phyloP scores from a whole-genome alignment of 2,888 invertebrate species.

The Drosophila colorata region DNA sequence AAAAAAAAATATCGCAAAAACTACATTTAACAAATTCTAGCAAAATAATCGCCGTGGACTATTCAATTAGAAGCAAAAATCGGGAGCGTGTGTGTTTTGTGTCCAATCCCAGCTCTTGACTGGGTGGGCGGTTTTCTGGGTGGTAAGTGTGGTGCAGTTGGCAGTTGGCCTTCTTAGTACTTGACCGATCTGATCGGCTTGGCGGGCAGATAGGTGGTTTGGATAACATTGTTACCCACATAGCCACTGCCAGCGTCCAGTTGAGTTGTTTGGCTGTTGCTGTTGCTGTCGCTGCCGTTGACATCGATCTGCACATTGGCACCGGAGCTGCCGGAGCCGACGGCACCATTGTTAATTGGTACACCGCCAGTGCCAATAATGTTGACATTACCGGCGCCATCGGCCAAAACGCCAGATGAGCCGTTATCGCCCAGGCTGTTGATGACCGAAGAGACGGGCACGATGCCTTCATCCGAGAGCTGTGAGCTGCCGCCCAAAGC shows the following conservation, averaged over 20 bases:
- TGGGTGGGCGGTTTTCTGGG: slow-evolving; percentile 8
- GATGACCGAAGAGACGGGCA: slow-evolving; percentile 82
- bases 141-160: background rate
- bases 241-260: slow-evolving; percentile 9
- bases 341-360: slow-evolving; percentile 28
- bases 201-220: slow-evolving; percentile 71
- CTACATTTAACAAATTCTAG: slow-evolving; percentile 46
- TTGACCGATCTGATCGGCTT: slow-evolving; percentile 58
- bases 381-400: slow-evolving; percentile 51
- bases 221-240: slow-evolving; percentile 44
- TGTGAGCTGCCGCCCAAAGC: slow-evolving; percentile 79
- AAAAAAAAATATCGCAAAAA: slow-evolving; percentile 56
- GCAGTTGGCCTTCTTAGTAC: slow-evolving; percentile 33
- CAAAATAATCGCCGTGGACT: slow-evolving; percentile 35
- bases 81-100: slow-evolving; percentile 10
- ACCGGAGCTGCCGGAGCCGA: background rate
- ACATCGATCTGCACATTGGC: slow-evolving; percentile 8
- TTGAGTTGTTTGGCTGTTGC: slow-evolving; percentile 29
- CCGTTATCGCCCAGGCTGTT: slow-evolving; percentile 74
- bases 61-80: slow-evolving; percentile 41
- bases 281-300: slow-evolving; percentile 46
- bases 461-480: slow-evolving; percentile 75
- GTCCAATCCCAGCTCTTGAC: slow-evolving; percentile 1
- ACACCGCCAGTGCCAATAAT: slow-evolving; percentile 67
- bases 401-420: slow-evolving; percentile 63